phyloP scores from a whole-genome alignment of 2,797 vertebrate genomes.

The Fringilla coelebs region DNA sequence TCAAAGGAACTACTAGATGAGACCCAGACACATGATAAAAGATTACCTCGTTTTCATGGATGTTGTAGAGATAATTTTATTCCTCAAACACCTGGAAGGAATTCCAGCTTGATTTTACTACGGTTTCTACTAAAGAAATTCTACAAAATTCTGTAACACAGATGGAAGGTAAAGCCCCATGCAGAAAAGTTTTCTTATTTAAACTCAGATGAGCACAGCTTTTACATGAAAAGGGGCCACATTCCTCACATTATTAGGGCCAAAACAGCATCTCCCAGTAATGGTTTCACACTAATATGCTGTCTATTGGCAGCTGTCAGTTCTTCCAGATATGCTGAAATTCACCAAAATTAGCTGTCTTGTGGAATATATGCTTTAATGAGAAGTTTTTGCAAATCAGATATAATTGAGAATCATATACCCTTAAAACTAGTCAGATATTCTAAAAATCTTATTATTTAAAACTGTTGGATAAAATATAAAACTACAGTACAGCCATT shows the following conservation, averaged over 20 bases:
- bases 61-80: background rate
- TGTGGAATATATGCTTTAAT: background rate
- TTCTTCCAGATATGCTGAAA: background rate
- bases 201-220: background rate
- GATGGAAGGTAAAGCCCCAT: background rate
- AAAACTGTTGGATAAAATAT: slow-evolving; percentile 8
- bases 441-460: background rate
- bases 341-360: background rate
- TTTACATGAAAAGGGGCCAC: background rate
- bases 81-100: slow-evolving; percentile 16
- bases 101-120: slow-evolving; percentile 20
- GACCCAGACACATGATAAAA: background rate
- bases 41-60: background rate
- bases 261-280: slow-evolving; percentile 75
- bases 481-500: background rate
- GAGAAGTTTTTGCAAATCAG: background rate
- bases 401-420: background rate
- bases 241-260: background rate
- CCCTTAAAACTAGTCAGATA: background rate
- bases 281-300: slow-evolving; percentile 81
- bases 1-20: background rate
- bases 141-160: background rate
- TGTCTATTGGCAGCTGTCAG: slow-evolving; percentile 82
- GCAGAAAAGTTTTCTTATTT: background rate
- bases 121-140: background rate